Percentiles rank a stretch among this genome's conserved stretches.
These are phyloP conservation scores for Brachyrhaphis roseni DNA, from an alignment of 2,797 vertebrate genomes.

Conservation along the genomic window DNA sequence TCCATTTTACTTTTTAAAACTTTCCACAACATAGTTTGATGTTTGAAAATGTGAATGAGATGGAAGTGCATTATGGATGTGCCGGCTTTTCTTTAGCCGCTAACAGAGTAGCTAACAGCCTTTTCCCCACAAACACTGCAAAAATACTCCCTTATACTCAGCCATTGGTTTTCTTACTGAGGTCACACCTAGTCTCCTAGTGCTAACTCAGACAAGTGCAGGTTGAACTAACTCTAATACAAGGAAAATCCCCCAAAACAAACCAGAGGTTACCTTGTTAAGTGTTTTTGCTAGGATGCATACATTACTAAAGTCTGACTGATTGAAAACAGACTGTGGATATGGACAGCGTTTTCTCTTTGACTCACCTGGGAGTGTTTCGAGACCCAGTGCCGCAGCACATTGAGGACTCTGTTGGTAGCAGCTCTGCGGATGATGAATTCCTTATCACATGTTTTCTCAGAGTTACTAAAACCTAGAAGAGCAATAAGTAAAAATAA, in stretches of 20 bases:
- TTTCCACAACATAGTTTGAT: too few species aligned
- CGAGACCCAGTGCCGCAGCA: conserved; percentile 97
- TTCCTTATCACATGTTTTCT: conserved; percentile 93
- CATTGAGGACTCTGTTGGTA: conserved; percentile 95
- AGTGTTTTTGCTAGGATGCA: background rate
- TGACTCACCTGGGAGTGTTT: conserved; percentile 93
- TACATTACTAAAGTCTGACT: background rate
- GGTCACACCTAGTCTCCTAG: too few species aligned
- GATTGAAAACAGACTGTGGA: background rate
- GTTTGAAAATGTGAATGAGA: too few species aligned
- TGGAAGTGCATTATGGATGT: too few species aligned
- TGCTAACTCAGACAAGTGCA: background rate
- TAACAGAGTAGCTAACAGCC: too few species aligned
- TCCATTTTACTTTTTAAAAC: background rate
- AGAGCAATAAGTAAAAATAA: background rate
- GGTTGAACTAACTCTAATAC: background rate
- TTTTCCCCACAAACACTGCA: too few species aligned
- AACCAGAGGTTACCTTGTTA: background rate
- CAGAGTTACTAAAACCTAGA: conserved; percentile 87
- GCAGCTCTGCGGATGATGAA: conserved; percentile 95
- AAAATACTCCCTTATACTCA: too few species aligned
- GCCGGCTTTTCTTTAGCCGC: too few species aligned
- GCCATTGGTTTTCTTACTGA: too few species aligned
- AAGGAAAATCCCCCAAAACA: background rate
- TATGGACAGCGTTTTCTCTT: background rate